Percentiles rank a stretch among this genome's conserved stretches.
phyloP scores from a whole-genome alignment of 2,888 invertebrate species.

The Criorhina ranunculi region DNA sequence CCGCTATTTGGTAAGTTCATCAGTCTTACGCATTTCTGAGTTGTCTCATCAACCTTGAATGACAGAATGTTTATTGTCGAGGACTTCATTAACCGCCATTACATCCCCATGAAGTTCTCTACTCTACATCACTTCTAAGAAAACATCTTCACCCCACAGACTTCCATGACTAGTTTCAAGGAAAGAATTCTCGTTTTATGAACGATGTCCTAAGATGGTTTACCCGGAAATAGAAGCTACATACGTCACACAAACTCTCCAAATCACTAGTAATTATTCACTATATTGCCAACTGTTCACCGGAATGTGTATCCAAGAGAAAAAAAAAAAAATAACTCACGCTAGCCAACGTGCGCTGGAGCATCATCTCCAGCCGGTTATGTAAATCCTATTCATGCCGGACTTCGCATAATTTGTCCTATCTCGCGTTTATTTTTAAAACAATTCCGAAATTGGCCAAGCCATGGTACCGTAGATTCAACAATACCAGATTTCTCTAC shows the following conservation, averaged over 20 bases:
- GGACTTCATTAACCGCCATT: too few species aligned
- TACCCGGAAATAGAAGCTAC: background rate
- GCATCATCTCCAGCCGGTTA: conserved; percentile 44
- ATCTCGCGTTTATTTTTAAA: conserved; percentile 23
- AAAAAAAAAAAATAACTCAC: background rate
- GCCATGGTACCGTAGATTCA: conserved; percentile 24
- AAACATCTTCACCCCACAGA: too few species aligned
- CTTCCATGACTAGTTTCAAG: too few species aligned
- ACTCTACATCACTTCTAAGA: too few species aligned
- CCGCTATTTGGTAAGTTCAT: too few species aligned
- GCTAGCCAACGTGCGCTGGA: background rate
- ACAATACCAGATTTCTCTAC: conserved; percentile 46
- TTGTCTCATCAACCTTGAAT: too few species aligned
- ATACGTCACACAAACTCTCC: background rate
- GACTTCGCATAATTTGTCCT: conserved; percentile 28
- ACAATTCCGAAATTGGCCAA: conserved; percentile 48
- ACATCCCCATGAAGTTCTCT: too few species aligned
- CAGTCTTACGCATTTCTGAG: too few species aligned
- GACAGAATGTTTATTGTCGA: too few species aligned
- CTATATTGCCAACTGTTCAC: background rate
- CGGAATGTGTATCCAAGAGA: conserved; percentile 6
- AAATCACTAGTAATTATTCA: conserved; percentile 20
- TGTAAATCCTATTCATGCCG: conserved; percentile 54
- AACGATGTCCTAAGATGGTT: background rate
- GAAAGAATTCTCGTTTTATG: too few species aligned